Percentiles rank a stretch among this genome's conserved stretches.
phyloP scores from a whole-genome alignment of 2,888 invertebrate genomes.

The Temnothorax unifasciatus region DNA sequence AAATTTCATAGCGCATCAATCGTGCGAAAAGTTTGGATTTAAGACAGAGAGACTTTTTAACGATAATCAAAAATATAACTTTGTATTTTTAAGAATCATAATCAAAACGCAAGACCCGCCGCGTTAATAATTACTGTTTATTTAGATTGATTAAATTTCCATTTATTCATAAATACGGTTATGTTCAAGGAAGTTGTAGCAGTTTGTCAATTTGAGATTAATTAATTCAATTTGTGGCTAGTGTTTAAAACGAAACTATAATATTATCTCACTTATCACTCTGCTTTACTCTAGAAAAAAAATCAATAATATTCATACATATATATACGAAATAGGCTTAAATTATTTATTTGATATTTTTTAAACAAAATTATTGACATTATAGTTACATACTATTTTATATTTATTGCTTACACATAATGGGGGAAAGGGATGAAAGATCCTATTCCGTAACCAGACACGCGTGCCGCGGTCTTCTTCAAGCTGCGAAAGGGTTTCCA shows the following conservation, averaged over 20 bases:
- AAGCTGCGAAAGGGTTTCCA: conserved; percentile 47
- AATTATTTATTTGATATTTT: conserved; percentile 9
- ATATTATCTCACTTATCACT: not conserved
- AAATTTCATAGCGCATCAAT: not conserved
- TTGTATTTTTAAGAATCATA: not conserved
- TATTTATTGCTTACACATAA: not conserved
- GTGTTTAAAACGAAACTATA: not conserved
- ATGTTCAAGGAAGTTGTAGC: not conserved
- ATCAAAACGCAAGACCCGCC: not conserved
- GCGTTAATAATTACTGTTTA: not conserved
- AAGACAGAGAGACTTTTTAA: not conserved
- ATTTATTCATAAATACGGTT: not conserved
- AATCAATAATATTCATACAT: not conserved
- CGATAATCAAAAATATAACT: not conserved
- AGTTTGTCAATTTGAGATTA: not conserved
- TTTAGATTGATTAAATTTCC: not conserved
- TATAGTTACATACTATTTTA: not conserved
- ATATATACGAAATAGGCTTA: not conserved
- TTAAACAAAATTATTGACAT: not conserved
- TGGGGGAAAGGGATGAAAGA: not conserved
- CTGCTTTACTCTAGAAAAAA: not conserved
- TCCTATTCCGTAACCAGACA: not conserved
- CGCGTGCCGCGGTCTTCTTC: conserved; percentile 9
- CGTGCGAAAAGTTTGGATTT: not conserved
- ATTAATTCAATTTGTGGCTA: conserved; percentile 5